A percentile compares a stretch with the other conserved stretches of the same genome.
Conservation (phyloP, 2,888 invertebrate genomes). For the Zonitis immaculata region DNA sequence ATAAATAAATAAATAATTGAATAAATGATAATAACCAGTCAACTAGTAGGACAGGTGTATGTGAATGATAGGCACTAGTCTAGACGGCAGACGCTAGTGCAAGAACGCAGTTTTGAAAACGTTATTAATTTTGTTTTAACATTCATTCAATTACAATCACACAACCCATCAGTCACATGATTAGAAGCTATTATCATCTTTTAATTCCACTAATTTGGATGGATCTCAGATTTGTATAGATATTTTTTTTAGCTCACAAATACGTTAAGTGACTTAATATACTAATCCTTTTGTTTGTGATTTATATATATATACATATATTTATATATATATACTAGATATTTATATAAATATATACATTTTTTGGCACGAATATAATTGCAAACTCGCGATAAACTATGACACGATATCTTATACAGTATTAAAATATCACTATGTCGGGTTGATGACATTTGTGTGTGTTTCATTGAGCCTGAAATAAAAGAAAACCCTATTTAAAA, state of each 20-base stretch:
- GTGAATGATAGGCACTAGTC: conserved; percentile 31
- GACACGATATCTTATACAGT: conserved; percentile 40
- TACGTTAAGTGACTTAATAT: conserved; percentile 15
- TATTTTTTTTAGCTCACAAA: conserved; percentile 22
- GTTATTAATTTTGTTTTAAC: conserved; percentile 31
- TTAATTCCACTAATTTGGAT: conserved; percentile 27
- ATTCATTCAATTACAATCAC: conserved; percentile 31
- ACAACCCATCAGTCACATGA: conserved; percentile 28
- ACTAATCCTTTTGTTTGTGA: conserved; percentile 15
- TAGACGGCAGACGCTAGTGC: conserved; percentile 37
- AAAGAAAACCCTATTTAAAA: conserved; percentile 41
- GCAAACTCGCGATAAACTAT: conserved; percentile 42
- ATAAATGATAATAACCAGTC: conserved; percentile 31
- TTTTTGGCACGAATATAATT: conserved; percentile 47
- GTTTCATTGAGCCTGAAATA: conserved; percentile 51
- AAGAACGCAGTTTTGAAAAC: conserved; percentile 34
- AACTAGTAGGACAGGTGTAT: conserved; percentile 34
- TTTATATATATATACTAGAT: not conserved
- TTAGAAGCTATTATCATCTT: conserved; percentile 27
- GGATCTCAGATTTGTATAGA: conserved; percentile 26
- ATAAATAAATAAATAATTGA: too few species aligned
- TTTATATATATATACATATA: conserved; percentile 19
- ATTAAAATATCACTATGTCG: conserved; percentile 46
- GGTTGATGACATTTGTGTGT: conserved; percentile 44
- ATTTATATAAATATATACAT: conserved; percentile 1